Base-by-base conservation (phyloP, 2,888 invertebrate genomes). In the Chloroclysta siterata region DNA sequence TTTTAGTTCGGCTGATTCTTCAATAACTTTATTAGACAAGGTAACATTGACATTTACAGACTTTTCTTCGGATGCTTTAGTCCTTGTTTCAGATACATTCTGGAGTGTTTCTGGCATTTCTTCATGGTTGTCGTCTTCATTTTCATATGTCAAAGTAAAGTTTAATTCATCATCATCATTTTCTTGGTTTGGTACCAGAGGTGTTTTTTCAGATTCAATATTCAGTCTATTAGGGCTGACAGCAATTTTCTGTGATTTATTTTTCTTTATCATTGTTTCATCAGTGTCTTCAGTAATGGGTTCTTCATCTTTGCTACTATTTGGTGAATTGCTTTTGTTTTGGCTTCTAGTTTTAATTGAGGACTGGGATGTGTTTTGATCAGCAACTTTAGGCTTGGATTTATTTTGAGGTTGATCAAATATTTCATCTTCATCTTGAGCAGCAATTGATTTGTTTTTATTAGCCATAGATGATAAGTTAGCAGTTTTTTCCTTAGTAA, bases 61-160 rank as follows among this genome's bases (percentile, higher is more conserved):
- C n/a, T n/a, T n/a, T n/a, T n/a, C n/a, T n/a, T n/a, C n/a, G n/a
- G n/a, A n/a, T n/a, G n/a, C n/a, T n/a, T n/a, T n/a, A n/a, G n/a
- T n/a, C n/a, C n/a, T n/a, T n/a, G n/a, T n/a, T n/a, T n/a, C n/a
- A n/a, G n/a, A n/a, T n/a, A n/a, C 53, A 48, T 48, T 42, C 8
- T 51, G 36, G 10, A 28, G 39, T 41, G n/a, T 53, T 60, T 53
- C 56, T 13, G 42, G 22, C 44, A 53, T 29, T 53, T 50, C 42
- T 36, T 60, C 50, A 15, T 53, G 33, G 14, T 53, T 22, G 13
- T 63, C 54, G 11, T 53, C 63, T 51, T 57, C 63, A 52, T 44
- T 54, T 10, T 69, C 68, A 44, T 71, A 68, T 47, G 59, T 10
- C 29, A 71, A 53, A 54, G 60, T 65, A 39, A 72, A 69, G 55